Base-by-base conservation (phyloP, 2,888 invertebrate genomes). In the Caenorhabditis auriculariae region DNA sequence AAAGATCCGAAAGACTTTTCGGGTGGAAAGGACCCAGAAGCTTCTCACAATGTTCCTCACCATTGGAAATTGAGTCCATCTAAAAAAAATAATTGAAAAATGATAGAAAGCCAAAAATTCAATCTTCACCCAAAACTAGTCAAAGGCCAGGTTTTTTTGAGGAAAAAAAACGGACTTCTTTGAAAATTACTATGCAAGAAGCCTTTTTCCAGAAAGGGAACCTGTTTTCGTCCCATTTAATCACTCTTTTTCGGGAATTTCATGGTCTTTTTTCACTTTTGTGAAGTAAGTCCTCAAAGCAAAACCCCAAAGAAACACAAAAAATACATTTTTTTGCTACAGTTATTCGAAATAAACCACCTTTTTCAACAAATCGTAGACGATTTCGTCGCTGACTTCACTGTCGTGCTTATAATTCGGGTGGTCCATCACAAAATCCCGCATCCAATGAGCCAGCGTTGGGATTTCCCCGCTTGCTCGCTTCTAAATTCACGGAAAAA, bases 401-500 rank as follows among this genome's bases (percentile, higher is more conserved):
- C 96, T 93, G 84, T 98, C 95, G 81, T 90, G 86, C 78, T 84
- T 82, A 75, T 85, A 85, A 19, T 69, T 66, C 0, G 91, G 88
- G 85, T 99, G 98, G 17, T 86, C 85, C 38, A 87, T 86, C 52
- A 98, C 90, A 85, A 92, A 93, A 63, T 90, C 87, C 45, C 98
- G 87, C 81, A 95, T 90, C 93, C 94, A 98, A 29, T 89, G 86
- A 41, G 98, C 98, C 74, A 93, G 91, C 50, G 98, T 99, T 81
- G 88, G 86, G 52, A 94, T 87, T 82, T 92, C 90, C 27, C 95
- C 95, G 74, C 89, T 87, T 5, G 86, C 86, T 55, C 86, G 75
- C 56, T 82, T 81, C 59, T 83, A 89, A 81, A 98, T n/a, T n/a
- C n/a, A n/a, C n/a, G n/a, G n/a, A n/a, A n/a, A n/a, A n/a, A n/a